A percentile compares a stretch with the other conserved stretches of the same genome.
Evolutionary conservation across 2,888 invertebrate species (phyloP).

Genomic region (Resseliella maxima): DNA sequence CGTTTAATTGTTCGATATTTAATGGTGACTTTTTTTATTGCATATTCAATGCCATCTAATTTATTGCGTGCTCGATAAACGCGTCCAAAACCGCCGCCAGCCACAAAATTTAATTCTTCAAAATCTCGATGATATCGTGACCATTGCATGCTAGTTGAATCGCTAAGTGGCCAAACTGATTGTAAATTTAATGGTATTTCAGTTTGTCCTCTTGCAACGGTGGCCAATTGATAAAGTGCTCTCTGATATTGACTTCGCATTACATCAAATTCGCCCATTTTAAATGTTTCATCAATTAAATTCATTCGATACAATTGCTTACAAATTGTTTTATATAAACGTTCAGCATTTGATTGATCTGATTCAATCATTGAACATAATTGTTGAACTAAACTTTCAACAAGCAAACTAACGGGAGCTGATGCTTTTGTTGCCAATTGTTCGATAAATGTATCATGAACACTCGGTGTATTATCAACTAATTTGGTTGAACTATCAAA

Average conservation of each 20-base stretch:
- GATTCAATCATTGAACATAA: slow-evolving; percentile 75
- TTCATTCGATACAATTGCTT: slow-evolving; percentile 76
- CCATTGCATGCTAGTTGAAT: slow-evolving; percentile 71
- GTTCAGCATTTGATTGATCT: slow-evolving; percentile 71
- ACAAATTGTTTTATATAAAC: slow-evolving; percentile 76
- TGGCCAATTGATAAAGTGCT: slow-evolving; percentile 74
- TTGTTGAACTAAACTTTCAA: slow-evolving; percentile 78
- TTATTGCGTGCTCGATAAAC: slow-evolving; percentile 81
- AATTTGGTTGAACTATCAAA: slow-evolving; percentile 53
- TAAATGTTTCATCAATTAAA: slow-evolving; percentile 77
- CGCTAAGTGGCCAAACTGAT: slow-evolving; percentile 69
- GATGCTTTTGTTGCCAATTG: slow-evolving; percentile 65
- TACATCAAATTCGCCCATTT: slow-evolving; percentile 75
- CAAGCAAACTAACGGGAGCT: slow-evolving; percentile 75
- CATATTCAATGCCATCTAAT: slow-evolving; percentile 81
- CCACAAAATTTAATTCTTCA: slow-evolving; percentile 74
- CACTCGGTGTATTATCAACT: background rate
- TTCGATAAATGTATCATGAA: slow-evolving; percentile 57
- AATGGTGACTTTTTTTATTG: slow-evolving; percentile 81
- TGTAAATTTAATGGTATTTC: slow-evolving; percentile 70
- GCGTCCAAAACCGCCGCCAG: slow-evolving; percentile 78
- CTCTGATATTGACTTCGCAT: slow-evolving; percentile 77
- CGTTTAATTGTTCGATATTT: slow-evolving; percentile 74
- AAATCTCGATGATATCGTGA: slow-evolving; percentile 78
- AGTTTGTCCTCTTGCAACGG: slow-evolving; percentile 69